Base-by-base conservation (phyloP, 2,113 vertebrate genomes). In the Anarrhichthys ocellatus region DNA sequence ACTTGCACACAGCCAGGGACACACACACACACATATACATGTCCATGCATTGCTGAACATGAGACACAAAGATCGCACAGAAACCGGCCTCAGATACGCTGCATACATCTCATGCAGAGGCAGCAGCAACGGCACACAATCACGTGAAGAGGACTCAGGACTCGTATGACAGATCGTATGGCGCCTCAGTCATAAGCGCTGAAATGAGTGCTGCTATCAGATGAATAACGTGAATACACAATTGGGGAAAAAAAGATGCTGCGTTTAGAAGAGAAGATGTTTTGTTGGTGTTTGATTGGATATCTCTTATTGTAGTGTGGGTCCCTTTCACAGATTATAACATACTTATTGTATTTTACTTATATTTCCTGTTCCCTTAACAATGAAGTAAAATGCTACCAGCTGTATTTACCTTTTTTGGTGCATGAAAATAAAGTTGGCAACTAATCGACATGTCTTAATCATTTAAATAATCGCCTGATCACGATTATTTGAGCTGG, bases 31-130 rank as follows among this genome's bases (percentile, higher is more conserved):
- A 42, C 42, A 65, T 74, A 68, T 48, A 76, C 48, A 36, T 34
- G 76, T 71, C 87, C 68, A 71, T 81, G 73, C 83, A 82, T 89
- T 81, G 69, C 84, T 86, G 75, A 83, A 71, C 80, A 90, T 67
- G 74, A 88, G 77, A 78, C 78, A 80, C 81, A 87, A 74, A 85
- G 70, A 79, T 38, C 4, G 34, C 54, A 81, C 59, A 76, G 69
- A 40, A 62, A 65, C 34, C 44, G 11, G 6, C 13, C 24, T 68
- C 34, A 56, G 71, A 40, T 32, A 6, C 63, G 29, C 24, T 40
- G 66, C 54, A 1, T 58, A 38, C 29, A 63, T 38, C 44, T 58
- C 65, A 65, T 65, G 56, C 18, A 36, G 65, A 15, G 8, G 7
- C 72, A 76, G 62, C 58, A 71, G 56, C 11, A 44, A 62, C 72